Base-by-base conservation (phyloP, 37 sponge, comb jelly and placozoan genomes). In the Ephydatia muelleri region DNA sequence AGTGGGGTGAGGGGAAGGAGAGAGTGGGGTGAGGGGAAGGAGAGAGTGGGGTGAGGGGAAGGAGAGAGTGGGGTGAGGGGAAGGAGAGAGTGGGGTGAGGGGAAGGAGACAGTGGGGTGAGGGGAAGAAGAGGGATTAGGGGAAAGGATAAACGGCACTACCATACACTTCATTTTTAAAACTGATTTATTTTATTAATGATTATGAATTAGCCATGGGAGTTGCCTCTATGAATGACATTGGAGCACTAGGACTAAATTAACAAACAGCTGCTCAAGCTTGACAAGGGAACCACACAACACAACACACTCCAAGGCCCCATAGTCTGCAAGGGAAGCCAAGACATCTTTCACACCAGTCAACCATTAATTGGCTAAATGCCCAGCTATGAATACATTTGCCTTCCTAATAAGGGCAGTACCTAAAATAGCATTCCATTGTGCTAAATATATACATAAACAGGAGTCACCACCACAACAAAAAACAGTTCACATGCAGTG, bases 41-140 rank as follows among this genome's bases (percentile, higher is more conserved):
- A 68, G 71, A 9, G 70, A 81, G 4, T 43, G 47, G 47, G 8
- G 70, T 68, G 70, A 30, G 82, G 83, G n/a, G 73, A 70, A 28
- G n/a, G 33, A 82, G n/a, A n/a, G n/a, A n/a, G n/a, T n/a, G n/a
- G n/a, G 70, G 69, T 68, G 4, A 11, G 8, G 47, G 4, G 47
- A 70, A 70, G 13, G 70, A 68, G 71, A 9, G 70, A 81, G 4
- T 43, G 47, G 47, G 8, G 70, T 68, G 70, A 30, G 82, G 13
- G 36, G 9, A 36, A 34, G 71, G 9, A 8, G 35, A 36, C 70
- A 28, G 70, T 26, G 36, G 36, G 69, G 33, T 35, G 70, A 6
- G 36, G 64, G 70, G 69, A 28, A 6, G 70, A 43, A 43, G 8
- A 43, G n/a, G n/a, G n/a, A n/a, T n/a, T n/a, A n/a, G n/a, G n/a